phyloP scores from a whole-genome alignment of 1,140 invertebrate species.

The Helicoverpa zea region DNA sequence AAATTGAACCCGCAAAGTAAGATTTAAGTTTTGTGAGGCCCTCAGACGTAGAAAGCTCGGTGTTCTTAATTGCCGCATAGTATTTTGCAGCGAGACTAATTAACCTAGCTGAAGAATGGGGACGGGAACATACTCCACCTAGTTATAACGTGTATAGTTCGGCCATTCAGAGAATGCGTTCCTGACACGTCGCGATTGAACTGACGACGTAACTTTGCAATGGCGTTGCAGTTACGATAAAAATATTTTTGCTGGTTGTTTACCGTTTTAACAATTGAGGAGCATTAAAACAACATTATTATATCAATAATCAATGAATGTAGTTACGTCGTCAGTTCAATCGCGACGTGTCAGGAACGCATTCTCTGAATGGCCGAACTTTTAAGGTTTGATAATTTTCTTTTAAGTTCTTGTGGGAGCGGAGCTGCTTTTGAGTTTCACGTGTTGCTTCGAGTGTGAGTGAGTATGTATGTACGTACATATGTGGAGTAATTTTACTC shows the following conservation, averaged over 20 bases:
- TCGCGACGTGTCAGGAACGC: too few relatives aligned
- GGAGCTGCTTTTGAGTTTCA: background rate
- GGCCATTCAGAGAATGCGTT: too few relatives aligned
- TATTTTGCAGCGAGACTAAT: constrained; percentile 63
- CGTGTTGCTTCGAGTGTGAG: background rate
- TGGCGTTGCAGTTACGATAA: too few relatives aligned
- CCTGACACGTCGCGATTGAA: too few relatives aligned
- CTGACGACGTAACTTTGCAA: too few relatives aligned
- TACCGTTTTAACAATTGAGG: too few relatives aligned
- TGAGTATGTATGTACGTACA: background rate
- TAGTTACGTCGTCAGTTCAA: too few relatives aligned
- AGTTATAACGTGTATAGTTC: constrained; percentile 41
- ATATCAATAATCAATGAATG: too few relatives aligned
- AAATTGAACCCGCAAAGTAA: constrained; percentile 56
- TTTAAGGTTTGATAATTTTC: constrained; percentile 48
- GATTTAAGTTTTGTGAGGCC: constrained; percentile 53
- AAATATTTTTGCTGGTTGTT: too few relatives aligned
- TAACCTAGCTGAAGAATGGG: constrained; percentile 60
- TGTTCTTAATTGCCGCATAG: constrained; percentile 60
- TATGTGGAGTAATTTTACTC: background rate
- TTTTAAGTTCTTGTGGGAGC: constrained; percentile 15
- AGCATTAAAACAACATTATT: too few relatives aligned
- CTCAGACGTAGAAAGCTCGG: constrained; percentile 57
- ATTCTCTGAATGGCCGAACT: too few relatives aligned
- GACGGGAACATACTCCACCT: constrained; percentile 50